phyloP scores from a whole-genome alignment of 2,888 invertebrate species.

The Syrista parreyssii region DNA sequence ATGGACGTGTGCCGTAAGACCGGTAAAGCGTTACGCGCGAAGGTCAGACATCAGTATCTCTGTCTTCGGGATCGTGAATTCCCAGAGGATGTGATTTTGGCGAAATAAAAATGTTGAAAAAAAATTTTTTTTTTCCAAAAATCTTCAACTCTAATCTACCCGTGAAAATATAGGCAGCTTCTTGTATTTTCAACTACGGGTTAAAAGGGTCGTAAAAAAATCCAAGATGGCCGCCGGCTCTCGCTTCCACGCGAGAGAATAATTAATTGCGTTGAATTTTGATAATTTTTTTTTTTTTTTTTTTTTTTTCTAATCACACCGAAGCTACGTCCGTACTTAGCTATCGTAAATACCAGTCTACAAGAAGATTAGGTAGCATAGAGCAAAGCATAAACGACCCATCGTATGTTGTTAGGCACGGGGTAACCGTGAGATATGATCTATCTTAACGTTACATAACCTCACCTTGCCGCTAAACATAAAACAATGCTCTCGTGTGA shows the following conservation, averaged over 20 bases:
- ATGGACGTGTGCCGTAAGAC: conserved; percentile 44
- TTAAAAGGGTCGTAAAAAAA: not conserved
- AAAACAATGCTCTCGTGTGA: conserved; percentile 59
- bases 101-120: not conserved
- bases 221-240: not conserved
- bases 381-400: not conserved
- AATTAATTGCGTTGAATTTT: not conserved
- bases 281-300: not conserved
- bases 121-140: not conserved
- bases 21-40: conserved; percentile 37
- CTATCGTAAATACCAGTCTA: not conserved
- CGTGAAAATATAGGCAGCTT: not conserved
- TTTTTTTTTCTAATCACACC: not conserved
- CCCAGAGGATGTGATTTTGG: not conserved
- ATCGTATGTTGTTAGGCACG: conserved; percentile 1
- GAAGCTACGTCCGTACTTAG: not conserved
- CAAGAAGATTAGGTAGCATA: not conserved
- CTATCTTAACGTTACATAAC: conserved; percentile 53
- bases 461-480: conserved; percentile 60
- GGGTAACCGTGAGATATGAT: conserved; percentile 21
- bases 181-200: not conserved
- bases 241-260: not conserved
- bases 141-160: not conserved
- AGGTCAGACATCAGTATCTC: not conserved
- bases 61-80: not conserved